A percentile compares a stretch with the other conserved stretches of the same genome.
Evolutionary conservation across 2,888 invertebrate genomes (phyloP).

Genomic region (Xanthorhoe designata): DNA sequence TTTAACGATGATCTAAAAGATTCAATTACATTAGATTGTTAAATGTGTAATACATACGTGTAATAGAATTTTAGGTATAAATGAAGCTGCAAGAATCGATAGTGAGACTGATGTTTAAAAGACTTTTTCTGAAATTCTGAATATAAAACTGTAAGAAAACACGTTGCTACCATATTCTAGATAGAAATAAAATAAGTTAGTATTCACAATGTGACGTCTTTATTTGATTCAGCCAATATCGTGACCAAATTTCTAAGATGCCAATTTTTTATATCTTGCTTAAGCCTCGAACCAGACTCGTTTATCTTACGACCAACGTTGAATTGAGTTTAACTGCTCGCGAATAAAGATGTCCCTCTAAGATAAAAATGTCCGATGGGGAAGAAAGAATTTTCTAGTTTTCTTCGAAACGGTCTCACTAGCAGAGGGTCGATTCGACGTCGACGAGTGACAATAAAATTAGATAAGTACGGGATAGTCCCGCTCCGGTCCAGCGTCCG

Average conservation of each 20-base stretch:
- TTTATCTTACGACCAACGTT: constrained; percentile 70
- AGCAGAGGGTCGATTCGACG: constrained; percentile 70
- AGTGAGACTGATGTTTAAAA: background rate
- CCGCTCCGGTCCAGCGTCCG: constrained; percentile 68
- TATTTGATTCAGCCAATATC: constrained; percentile 42
- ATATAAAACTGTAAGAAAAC: background rate
- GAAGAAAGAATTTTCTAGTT: constrained; percentile 72
- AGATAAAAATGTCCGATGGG: constrained; percentile 74
- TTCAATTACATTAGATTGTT: too few relatives aligned
- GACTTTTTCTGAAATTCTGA: background rate
- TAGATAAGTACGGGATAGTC: constrained; percentile 83
- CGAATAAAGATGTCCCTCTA: constrained; percentile 78
- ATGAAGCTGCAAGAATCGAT: background rate
- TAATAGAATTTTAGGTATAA: too few relatives aligned
- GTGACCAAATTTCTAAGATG: constrained; percentile 52
- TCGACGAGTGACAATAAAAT: constrained; percentile 83
- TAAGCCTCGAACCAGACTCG: constrained; percentile 56
- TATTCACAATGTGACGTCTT: constrained; percentile 30
- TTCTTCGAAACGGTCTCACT: constrained; percentile 60
- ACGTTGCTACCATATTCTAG: constrained; percentile 20
- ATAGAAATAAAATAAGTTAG: constrained; percentile 37
- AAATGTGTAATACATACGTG: too few relatives aligned
- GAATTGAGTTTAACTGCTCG: constrained; percentile 79
- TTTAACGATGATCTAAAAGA: too few relatives aligned
- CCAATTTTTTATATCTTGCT: constrained; percentile 56